Percentiles rank a stretch among this genome's conserved stretches.
Conservation (phyloP, 2,888 invertebrate species). For the Campoplex capitator region DNA sequence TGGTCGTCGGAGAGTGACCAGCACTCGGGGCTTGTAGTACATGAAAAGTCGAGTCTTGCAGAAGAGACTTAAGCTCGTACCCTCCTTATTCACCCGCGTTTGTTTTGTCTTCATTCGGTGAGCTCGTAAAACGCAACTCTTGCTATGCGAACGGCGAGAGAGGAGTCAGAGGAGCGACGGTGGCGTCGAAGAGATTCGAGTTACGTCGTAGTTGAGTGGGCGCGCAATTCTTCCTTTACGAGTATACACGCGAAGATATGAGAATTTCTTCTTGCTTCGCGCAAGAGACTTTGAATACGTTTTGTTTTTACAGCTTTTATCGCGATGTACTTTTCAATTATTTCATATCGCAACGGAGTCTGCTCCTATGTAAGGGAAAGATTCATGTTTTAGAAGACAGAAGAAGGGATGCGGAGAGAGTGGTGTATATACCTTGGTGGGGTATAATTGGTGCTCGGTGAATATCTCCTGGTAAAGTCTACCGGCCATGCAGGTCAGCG, state of each 20-base stretch:
- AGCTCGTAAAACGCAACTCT: constrained; percentile 59
- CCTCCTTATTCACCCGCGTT: constrained; percentile 18
- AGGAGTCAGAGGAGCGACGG: too few relatives aligned
- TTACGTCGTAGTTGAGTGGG: constrained; percentile 59
- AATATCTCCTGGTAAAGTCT: constrained; percentile 5
- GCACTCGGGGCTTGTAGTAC: constrained; percentile 37
- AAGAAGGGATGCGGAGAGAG: not conserved
- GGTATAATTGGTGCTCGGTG: constrained; percentile 11
- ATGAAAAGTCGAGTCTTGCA: constrained; percentile 42
- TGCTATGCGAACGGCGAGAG: too few relatives aligned
- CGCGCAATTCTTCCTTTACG: constrained; percentile 62
- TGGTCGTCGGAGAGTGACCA: constrained; percentile 14
- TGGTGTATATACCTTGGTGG: not conserved
- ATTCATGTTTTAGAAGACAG: not conserved
- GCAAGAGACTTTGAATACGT: constrained; percentile 24
- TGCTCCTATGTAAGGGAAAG: not conserved
- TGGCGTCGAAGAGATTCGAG: constrained; percentile 4
- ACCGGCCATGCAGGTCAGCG: not conserved
- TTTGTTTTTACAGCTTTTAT: constrained; percentile 46
- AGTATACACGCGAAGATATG: constrained; percentile 29
- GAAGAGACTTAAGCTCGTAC: constrained; percentile 40
- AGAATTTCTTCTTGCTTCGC: constrained; percentile 33
- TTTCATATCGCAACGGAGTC: constrained; percentile 26
- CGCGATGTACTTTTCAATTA: constrained; percentile 46
- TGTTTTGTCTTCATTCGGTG: constrained; percentile 40